A percentile compares a stretch with the other conserved stretches of the same genome.
phyloP scores from a whole-genome alignment of 2,888 invertebrate species.

The Chouioia cunea region DNA sequence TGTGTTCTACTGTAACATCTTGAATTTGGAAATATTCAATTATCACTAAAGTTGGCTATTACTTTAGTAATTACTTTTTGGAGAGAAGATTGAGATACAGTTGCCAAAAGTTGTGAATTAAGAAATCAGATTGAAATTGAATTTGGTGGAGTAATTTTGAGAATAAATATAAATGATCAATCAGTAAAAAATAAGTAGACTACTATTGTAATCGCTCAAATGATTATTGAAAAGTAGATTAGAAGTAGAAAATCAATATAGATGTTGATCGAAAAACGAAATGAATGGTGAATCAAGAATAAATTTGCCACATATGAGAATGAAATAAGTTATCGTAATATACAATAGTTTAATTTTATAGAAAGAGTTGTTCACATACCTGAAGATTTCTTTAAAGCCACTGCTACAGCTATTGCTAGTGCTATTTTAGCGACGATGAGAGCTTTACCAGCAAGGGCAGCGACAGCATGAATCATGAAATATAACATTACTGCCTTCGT shows the following conservation, averaged over 20 bases:
- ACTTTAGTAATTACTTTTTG: neutral
- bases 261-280: slow-evolving; percentile 15
- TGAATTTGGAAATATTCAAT: too few species aligned
- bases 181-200: too few species aligned
- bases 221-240: too few species aligned
- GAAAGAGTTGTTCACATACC: slow-evolving; percentile 54
- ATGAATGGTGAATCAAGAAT: slow-evolving; percentile 30
- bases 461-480: slow-evolving; percentile 83
- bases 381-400: slow-evolving; percentile 80
- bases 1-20: too few species aligned
- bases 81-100: too few species aligned
- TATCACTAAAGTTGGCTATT: neutral
- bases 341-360: slow-evolving; percentile 41
- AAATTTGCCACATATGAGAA: slow-evolving; percentile 17
- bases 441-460: slow-evolving; percentile 86
- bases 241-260: too few species aligned
- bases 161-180: too few species aligned
- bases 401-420: slow-evolving; percentile 83
- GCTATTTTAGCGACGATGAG: slow-evolving; percentile 86
- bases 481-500: slow-evolving; percentile 84
- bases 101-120: neutral
- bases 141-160: too few species aligned
- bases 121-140: neutral
- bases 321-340: slow-evolving; percentile 11
- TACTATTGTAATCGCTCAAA: too few species aligned